Evolutionary conservation across 2,888 invertebrate genomes (phyloP).

Genomic region (Acleris holmiana): DNA sequence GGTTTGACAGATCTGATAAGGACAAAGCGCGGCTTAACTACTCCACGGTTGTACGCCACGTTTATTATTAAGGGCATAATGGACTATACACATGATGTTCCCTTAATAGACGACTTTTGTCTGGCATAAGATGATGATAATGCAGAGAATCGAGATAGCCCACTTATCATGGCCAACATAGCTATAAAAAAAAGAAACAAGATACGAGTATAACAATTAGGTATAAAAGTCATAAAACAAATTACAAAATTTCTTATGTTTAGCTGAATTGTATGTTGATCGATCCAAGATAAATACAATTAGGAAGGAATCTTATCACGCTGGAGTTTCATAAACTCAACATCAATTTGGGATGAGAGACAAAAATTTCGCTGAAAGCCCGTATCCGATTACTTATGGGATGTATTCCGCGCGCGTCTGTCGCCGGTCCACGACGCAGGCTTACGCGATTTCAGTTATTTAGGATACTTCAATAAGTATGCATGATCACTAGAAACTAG

Average conservation of each 20-base stretch:
- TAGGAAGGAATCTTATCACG: constrained; percentile 57
- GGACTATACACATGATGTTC: no score
- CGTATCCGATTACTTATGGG: constrained; percentile 73
- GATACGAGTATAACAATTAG: no score
- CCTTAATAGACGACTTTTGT: no score
- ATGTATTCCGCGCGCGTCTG: constrained; percentile 64
- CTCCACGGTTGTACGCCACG: no score
- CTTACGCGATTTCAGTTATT: constrained; percentile 19
- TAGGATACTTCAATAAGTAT: background rate
- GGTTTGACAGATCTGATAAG: no score
- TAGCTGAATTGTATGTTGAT: constrained; percentile 39
- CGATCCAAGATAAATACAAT: constrained; percentile 32
- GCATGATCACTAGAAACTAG: background rate
- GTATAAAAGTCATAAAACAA: constrained; percentile 2
- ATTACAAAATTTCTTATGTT: constrained; percentile 16
- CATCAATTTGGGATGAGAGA: constrained; percentile 71
- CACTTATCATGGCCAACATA: background rate
- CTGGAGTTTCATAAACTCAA: constrained; percentile 60
- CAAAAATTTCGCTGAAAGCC: constrained; percentile 71
- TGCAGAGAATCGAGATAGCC: no score
- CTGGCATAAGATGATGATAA: no score
- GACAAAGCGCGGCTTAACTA: no score
- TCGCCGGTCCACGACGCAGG: constrained; percentile 48
- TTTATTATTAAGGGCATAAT: no score
- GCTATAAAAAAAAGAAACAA: background rate